Base-by-base conservation (phyloP, 1,140 invertebrate genomes). In the Telenomus remus region DNA sequence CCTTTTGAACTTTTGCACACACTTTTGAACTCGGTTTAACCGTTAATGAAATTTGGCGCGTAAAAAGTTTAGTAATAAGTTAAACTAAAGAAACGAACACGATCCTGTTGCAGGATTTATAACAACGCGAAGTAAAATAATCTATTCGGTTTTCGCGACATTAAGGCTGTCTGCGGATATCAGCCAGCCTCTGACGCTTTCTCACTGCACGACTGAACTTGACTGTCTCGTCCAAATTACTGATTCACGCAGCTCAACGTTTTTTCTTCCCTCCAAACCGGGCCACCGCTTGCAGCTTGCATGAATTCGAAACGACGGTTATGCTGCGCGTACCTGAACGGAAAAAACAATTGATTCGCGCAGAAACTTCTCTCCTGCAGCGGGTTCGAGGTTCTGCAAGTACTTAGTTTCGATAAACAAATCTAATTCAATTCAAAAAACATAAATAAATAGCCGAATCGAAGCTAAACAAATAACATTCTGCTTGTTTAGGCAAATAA, bases 301-400 rank as follows among this genome's bases (percentile, higher is more conserved):
- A 63, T 10, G 34, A 53, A 37, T 63, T 69, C 47, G 49, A 76
- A 76, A 69, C 49, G 69, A 69, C 74, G 66, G 74, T 79, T 79
- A 63, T 43, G 48, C 51, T 13, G 39, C 43, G 39, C 43, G 53
- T 49, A 56, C 14, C 34, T 42, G 19, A 48, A 1, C 42, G n/a
- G n/a, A 55, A 13, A 14, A 12, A 64, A 39, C 19, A 54, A 55
- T 55, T 39, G 37, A 39, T 33, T 42, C 57, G 33, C 4, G 15
- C 37, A 34, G 19, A 27, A 27, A 27, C 19, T 1, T 27, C 19
- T 27, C 19, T 1, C 6, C 19, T 27, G 19, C 19, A 27, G 19
- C 19, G 19, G 19, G n/a, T n/a, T 27, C 19, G 19, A 27, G 19
- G 19, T 27, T 6, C 19, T 27, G 19, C 19, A 27, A 27, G 2